phyloP scores from a whole-genome alignment of 2,113 vertebrate genomes.

The human (Homo sapiens) region GRCh38 chr2:56006001-56006500 shows the following conservation, averaged over 20 bases:
- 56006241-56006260: neutral
- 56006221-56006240: neutral
- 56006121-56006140: neutral
- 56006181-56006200: neutral
- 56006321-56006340: neutral
- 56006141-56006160: neutral
- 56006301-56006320: neutral
- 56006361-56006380: neutral
- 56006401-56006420: neutral
- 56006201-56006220: conserved; percentile 11
- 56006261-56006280: neutral
- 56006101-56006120: conserved; percentile 1
- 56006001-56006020: conserved; percentile 12
- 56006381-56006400: neutral
- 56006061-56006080: neutral
- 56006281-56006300: neutral
- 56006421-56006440: neutral
- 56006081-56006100: conserved; percentile 37
- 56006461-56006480: neutral
- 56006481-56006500: neutral
- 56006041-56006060: neutral
- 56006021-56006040: neutral
- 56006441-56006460: conserved; percentile 17
- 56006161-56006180: neutral
- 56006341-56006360: conserved; percentile 21